A percentile compares a stretch with the other conserved stretches of the same genome.
Conservation (phyloP, 2,797 vertebrate species). For the Tokudaia muenninki region DNA sequence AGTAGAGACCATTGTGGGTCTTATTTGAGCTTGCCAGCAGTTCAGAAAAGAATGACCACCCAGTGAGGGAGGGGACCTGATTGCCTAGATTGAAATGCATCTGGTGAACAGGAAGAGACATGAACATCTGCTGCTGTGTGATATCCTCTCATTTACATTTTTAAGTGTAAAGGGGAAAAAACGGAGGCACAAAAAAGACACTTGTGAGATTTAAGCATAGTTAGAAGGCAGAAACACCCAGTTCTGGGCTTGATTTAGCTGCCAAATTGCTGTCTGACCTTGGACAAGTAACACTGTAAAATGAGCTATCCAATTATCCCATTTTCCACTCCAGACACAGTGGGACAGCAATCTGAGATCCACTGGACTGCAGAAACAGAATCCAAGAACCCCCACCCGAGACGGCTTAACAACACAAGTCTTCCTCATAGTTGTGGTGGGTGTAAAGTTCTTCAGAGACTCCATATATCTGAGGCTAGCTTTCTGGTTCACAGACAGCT, state of each 20-base stretch:
- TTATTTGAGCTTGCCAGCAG: not conserved
- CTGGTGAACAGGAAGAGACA: not conserved
- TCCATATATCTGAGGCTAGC: not conserved
- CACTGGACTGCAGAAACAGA: not conserved
- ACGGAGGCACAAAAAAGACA: not conserved
- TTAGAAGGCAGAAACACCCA: not conserved
- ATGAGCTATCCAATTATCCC: not conserved
- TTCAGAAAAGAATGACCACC: not conserved
- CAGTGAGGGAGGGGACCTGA: not conserved
- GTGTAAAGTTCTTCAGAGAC: not conserved
- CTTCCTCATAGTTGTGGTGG: not conserved
- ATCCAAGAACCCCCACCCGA: not conserved
- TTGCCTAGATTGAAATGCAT: not conserved
- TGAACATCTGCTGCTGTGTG: not conserved
- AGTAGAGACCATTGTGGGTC: not conserved
- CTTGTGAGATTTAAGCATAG: not conserved
- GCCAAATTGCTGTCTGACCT: constrained; percentile 11
- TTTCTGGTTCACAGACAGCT: not conserved
- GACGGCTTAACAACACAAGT: not conserved
- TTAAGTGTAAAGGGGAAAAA: not conserved
- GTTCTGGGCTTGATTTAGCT: not conserved
- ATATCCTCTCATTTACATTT: not conserved
- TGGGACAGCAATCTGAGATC: not conserved
- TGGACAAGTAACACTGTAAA: not conserved
- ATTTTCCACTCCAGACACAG: not conserved